Conservation (phyloP, 2,888 invertebrate species). For the Apoda limacodes region DNA sequence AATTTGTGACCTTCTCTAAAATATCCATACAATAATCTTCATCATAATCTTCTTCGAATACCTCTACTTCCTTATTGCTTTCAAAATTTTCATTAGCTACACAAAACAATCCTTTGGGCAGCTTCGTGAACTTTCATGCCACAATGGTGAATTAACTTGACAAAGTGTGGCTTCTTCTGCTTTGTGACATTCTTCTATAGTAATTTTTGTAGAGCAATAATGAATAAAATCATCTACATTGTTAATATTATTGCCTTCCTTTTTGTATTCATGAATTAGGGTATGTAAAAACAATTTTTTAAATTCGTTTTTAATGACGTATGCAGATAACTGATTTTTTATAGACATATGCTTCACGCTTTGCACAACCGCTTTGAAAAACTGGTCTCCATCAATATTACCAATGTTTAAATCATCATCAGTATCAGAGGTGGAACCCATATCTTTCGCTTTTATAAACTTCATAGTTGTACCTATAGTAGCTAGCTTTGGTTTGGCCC, state of each 20-base stretch:
- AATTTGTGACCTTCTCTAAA: no score
- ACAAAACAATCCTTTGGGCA: no score
- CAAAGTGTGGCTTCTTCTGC: constrained; percentile 3
- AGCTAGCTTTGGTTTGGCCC: constrained; percentile 16
- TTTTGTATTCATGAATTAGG: no score
- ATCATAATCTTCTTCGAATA: no score
- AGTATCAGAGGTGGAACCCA: not conserved
- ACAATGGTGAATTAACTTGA: constrained; percentile 2
- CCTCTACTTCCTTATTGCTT: no score
- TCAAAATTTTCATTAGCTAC: no score
- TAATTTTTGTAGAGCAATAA: constrained; percentile 2
- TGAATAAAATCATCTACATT: constrained; percentile 6
- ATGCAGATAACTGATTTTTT: constrained; percentile 1
- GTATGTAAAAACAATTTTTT: constrained; percentile 2
- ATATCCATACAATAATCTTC: no score
- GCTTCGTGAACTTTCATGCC: constrained; percentile 1
- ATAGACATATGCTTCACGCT: not conserved
- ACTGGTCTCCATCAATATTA: not conserved
- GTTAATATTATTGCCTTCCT: no score
- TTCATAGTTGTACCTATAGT: constrained; percentile 13
- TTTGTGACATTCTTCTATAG: constrained; percentile 5
- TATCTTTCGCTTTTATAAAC: constrained; percentile 14
- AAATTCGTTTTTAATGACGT: constrained; percentile 1
- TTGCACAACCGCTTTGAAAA: constrained; percentile 4
- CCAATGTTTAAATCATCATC: constrained; percentile 3